These are phyloP conservation scores for Caenorhabditis elegans DNA, from an alignment of 1,140 invertebrate species.

Conservation along the genomic window DNA sequence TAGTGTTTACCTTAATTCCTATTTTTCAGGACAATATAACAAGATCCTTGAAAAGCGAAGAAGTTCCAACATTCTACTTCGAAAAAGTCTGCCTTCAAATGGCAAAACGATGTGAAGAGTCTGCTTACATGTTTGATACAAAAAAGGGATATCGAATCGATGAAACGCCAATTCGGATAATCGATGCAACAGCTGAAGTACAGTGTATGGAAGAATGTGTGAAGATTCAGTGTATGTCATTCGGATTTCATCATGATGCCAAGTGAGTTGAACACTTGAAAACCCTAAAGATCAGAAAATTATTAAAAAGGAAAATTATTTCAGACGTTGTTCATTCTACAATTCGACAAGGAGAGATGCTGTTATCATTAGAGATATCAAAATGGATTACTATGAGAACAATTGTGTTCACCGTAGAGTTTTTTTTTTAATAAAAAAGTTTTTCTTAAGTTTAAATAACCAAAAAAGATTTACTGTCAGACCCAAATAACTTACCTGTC, in stretches of 20 bases:
- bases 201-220: slow-evolving; percentile 36
- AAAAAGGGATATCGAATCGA: slow-evolving; percentile 5
- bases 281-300: no score
- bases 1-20: background rate
- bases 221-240: slow-evolving; percentile 13
- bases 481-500: no score
- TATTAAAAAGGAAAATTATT: background rate
- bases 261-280: background rate
- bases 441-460: no score
- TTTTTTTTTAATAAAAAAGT: background rate
- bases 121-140: slow-evolving; percentile 28
- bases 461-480: no score
- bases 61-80: slow-evolving; percentile 19
- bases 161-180: background rate
- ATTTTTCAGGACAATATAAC: background rate
- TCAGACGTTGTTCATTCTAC: slow-evolving; percentile 27
- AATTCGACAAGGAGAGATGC: slow-evolving; percentile 8
- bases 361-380: background rate
- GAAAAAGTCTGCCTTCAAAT: slow-evolving; percentile 36
- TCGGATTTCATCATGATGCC: slow-evolving; percentile 11
- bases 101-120: slow-evolving; percentile 31
- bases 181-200: background rate
- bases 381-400: slow-evolving; percentile 36
- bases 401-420: slow-evolving; percentile 36
- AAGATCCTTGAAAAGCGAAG: background rate